Base-by-base conservation (phyloP, 1,140 invertebrate species). In the Trichonephila inaurata region DNA sequence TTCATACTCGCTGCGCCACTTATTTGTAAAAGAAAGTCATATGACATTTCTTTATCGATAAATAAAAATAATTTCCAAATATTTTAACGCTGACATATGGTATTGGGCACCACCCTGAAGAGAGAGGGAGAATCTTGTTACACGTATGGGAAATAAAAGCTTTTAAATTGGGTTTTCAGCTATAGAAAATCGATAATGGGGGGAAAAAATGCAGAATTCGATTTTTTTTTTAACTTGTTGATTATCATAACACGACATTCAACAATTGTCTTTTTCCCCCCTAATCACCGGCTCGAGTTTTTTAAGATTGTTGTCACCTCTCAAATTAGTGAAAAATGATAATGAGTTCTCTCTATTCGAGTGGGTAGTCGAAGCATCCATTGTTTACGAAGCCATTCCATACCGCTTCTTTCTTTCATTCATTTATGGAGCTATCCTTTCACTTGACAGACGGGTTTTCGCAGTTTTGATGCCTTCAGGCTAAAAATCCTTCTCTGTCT, bases 381-480 rank as follows among this genome's bases (percentile, higher is more conserved):
- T 82, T 82, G 81, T 82, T 82, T 82, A 82, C 81, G 19, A 40
- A 82, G 81, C 21, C 81, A 51, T 82, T 82, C 44, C 81, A 40
- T 51, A 82, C 33, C 81, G 64, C 81, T 82, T 12, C 77, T 33
- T 40, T n/a, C 19, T 66, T 85, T 85, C 58, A 58, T 85, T 58
- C 82, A 51, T 58, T 28, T 64, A 21, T 58, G 28, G 21, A 61
- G 58, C 83, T 24, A 61, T 86, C 33, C 85, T 87, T 87, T 87
- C 60, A 40, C 85, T 58, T 64, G 85, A 87, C 85, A 62, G 60
- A 87, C 85, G 61, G 85, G 85, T 87, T 87, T 87, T 61, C 85
- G 44, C n/a, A 19, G 21, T 85, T 51, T 66, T 82, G 44, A 58
- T 58, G 83, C 83, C 83, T 28, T 61, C 83, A 12, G 58, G 83